phyloP scores from a whole-genome alignment of 1,140 invertebrate species.

The Antheraea pernyi region DNA sequence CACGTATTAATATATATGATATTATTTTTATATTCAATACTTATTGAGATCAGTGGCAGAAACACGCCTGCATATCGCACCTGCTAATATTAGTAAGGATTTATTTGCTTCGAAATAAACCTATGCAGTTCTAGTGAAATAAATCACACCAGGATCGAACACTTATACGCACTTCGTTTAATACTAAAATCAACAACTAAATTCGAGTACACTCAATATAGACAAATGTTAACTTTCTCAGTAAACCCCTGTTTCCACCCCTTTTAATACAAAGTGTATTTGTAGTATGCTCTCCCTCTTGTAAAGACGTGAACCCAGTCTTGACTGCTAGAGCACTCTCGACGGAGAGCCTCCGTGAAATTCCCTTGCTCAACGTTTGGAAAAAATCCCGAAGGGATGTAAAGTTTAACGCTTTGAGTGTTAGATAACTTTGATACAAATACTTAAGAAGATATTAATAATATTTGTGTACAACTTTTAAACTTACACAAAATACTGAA shows the following conservation, averaged over 20 bases:
- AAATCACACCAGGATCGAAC: not conserved
- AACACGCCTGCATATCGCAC: no score
- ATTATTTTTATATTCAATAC: no score
- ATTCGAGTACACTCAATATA: slow-evolving; percentile 2
- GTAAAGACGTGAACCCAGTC: slow-evolving; percentile 30
- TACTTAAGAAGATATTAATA: no score
- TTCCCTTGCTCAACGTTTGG: slow-evolving; percentile 4
- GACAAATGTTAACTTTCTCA: slow-evolving; percentile 26
- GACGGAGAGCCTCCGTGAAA: not conserved
- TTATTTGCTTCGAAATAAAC: no score
- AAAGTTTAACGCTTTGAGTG: not conserved
- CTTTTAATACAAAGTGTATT: slow-evolving; percentile 22
- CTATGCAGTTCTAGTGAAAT: no score
- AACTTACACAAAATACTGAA: no score
- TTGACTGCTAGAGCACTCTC: slow-evolving; percentile 38
- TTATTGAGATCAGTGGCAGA: no score
- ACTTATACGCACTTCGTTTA: not conserved
- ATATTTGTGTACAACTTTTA: no score
- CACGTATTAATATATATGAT: no score
- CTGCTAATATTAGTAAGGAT: no score
- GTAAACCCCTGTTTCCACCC: slow-evolving; percentile 24
- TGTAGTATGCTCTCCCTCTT: slow-evolving; percentile 5
- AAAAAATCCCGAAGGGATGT: slow-evolving; percentile 1
- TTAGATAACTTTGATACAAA: no score
- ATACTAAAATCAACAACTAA: not conserved